Conservation (phyloP, 2,888 invertebrate species). For the Pristionchus fissidentatus region DNA sequence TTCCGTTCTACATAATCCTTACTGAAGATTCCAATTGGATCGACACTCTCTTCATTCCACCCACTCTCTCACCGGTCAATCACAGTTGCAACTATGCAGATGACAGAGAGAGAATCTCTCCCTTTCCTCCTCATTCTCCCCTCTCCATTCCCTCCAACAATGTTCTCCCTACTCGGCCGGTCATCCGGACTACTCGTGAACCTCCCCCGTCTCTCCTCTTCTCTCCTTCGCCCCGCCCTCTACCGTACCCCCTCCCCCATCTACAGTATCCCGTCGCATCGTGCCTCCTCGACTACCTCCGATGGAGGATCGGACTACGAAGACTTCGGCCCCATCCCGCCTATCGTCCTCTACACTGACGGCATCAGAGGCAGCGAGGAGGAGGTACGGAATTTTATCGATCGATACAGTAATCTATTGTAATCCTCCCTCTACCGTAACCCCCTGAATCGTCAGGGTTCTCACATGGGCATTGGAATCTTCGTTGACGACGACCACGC, state of each 20-base stretch:
- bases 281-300: not conserved
- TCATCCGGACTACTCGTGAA: no score
- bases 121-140: not conserved
- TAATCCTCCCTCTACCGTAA: not conserved
- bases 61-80: not conserved
- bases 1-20: no score
- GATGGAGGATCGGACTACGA: not conserved
- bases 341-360: constrained; percentile 11
- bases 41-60: no score
- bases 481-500: constrained; percentile 39
- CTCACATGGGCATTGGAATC: constrained; percentile 29
- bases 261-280: not conserved
- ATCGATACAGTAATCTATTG: not conserved
- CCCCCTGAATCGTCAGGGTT: not conserved
- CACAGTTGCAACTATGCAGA: not conserved
- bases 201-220: not conserved
- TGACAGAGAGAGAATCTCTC: not conserved
- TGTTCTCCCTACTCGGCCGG: constrained; percentile 22
- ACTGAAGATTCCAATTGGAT: no score
- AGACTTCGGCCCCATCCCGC: constrained; percentile 13
- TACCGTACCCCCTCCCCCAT: not conserved
- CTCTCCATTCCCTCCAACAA: not conserved
- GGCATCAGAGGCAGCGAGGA: not conserved
- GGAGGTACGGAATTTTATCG: not conserved
- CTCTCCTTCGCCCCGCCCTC: not conserved